A percentile compares a stretch with the other conserved stretches of the same genome.
These are phyloP conservation scores for Lasius fuliginosus DNA, from an alignment of 2,888 invertebrate genomes.

Conservation along the genomic window DNA sequence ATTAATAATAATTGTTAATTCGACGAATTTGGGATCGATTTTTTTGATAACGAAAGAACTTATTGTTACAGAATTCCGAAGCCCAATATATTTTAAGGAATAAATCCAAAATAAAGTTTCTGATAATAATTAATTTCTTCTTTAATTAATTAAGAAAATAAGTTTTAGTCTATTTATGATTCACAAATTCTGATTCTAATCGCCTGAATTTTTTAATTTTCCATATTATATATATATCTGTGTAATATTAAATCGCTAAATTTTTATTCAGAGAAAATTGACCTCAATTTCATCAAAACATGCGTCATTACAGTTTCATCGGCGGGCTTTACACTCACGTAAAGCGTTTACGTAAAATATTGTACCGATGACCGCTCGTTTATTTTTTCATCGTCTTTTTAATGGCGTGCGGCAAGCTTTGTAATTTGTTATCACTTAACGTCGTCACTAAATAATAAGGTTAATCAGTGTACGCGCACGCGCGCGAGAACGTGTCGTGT, in stretches of 20 bases:
- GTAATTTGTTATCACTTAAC: constrained; percentile 52
- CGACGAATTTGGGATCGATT: background rate
- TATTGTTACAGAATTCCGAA: background rate
- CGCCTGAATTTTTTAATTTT: background rate
- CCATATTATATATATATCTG: constrained; percentile 7
- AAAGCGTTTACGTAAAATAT: constrained; percentile 26
- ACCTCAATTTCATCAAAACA: constrained; percentile 12
- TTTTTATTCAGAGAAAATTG: constrained; percentile 3
- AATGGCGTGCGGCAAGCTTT: constrained; percentile 41
- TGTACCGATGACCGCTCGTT: constrained; percentile 2
- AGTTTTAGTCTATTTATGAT: background rate
- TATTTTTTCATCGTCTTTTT: constrained; percentile 35
- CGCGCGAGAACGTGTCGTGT: constrained; percentile 45
- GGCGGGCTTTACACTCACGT: constrained; percentile 6
- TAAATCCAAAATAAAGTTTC: background rate
- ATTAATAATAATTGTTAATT: background rate
- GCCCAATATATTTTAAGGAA: background rate
- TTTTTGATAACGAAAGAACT: constrained; percentile 22
- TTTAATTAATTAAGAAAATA: background rate
- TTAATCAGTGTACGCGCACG: constrained; percentile 54
- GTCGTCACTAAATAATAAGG: constrained; percentile 55
- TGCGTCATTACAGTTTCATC: background rate
- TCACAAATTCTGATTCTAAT: background rate
- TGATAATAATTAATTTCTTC: background rate
- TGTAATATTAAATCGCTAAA: constrained; percentile 26